Base-by-base conservation (phyloP, 2,113 vertebrate genomes). In the Circaetus gallicus region DNA sequence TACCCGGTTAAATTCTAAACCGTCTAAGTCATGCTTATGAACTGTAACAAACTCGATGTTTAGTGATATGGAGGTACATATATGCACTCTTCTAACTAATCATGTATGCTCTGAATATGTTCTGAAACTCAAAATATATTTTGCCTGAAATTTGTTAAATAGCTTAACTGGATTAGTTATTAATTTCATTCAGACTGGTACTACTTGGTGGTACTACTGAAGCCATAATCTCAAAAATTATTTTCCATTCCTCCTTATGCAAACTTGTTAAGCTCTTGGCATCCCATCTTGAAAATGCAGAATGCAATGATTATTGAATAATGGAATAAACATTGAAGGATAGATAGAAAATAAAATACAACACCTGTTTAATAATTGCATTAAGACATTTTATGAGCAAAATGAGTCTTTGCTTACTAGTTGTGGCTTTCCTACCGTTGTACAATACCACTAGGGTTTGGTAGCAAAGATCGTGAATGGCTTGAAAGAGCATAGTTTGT, bases 21-120 rank as follows among this genome's bases (percentile, higher is more conserved):
- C 2, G 0, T n/a, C 0, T 16, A 73, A 61, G 21, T 67, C 9
- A 5, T 34, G 4, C 11, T 83, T 70, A 17, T 10, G 14, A 83
- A 42, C 31, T 42, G 18, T 72, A n/a, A 58, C 5, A 31, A 69
- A 34, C 25, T 66, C 2, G 1, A 0, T n/a, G 4, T 71, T 86
- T 69, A 21, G 31, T 72, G 38, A 40, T 67, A 10, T 1, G 19
- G n/a, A 58, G 28, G 28, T 34, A 31, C 0, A 1, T 43, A 26
- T 7, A 5, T 65, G 32, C 18, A 25, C 15, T 8, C 5, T 73
- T 89, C 17, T 65, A 26, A 9, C 16, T 58, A 38, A 43, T 77
- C 17, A 10, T 1, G 5, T 32, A 7, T 15, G 9, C 3, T 52
- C 50, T 52, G 50, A 52, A 0, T 52, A 11, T 28, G 3, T 53